Conservation (phyloP, 2,888 invertebrate species). For the Dynastes tityus region DNA sequence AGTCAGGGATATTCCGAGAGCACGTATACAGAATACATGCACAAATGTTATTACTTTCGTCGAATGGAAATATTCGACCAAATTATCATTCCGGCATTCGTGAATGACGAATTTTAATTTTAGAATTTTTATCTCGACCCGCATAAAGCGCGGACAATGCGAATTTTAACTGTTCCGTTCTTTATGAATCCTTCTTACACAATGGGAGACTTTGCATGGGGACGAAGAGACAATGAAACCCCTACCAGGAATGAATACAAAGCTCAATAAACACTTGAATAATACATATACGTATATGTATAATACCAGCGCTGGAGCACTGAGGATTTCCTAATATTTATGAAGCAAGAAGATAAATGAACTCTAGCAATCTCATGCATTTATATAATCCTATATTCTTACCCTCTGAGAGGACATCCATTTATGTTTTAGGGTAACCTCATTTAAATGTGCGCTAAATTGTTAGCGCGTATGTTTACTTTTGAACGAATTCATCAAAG, state of each 20-base stretch:
- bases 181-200: conserved; percentile 10
- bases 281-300: not conserved
- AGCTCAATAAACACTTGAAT: conserved; percentile 42
- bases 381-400: not conserved
- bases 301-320: not conserved
- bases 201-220: conserved; percentile 3
- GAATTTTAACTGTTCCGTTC: conserved; percentile 25
- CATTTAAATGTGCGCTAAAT: not conserved
- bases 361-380: conserved; percentile 1
- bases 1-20: not conserved
- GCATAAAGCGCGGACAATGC: conserved; percentile 28
- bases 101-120: conserved; percentile 33
- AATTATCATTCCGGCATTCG: conserved; percentile 25
- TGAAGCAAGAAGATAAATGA: conserved; percentile 18
- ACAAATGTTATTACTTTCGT: conserved; percentile 17
- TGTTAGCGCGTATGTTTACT: not conserved
- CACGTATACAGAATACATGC: not conserved
- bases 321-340: conserved; percentile 18
- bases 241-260: conserved; percentile 2
- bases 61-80: conserved; percentile 3
- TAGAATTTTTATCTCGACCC: conserved; percentile 37
- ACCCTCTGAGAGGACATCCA: not conserved
- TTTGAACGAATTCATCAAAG: too few species aligned
- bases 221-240: conserved; percentile 15
- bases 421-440: not conserved